phyloP scores from a whole-genome alignment of 2,888 invertebrate species.

The Ganaspis brasiliensis region DNA sequence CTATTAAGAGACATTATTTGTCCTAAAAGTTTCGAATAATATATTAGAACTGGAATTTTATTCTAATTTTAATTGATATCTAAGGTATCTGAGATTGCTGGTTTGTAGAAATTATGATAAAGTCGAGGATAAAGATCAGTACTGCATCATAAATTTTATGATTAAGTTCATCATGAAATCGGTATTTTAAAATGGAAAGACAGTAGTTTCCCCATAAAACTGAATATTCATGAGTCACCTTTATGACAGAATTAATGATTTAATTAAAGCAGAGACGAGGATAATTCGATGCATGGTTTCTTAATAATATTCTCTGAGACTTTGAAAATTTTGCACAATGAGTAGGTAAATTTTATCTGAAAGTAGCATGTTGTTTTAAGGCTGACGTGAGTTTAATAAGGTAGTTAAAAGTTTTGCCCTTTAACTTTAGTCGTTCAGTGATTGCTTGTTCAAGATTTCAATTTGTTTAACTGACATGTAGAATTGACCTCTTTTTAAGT shows the following conservation, averaged over 20 bases:
- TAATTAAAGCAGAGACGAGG: conserved; percentile 4
- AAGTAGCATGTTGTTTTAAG: conserved; percentile 9
- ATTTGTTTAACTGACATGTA: conserved; percentile 1
- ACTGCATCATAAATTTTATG: too few relatives aligned
- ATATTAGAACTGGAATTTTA: too few relatives aligned
- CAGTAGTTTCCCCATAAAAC: background rate
- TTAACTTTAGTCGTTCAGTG: background rate
- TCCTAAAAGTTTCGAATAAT: too few relatives aligned
- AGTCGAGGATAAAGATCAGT: background rate
- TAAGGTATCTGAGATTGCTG: too few relatives aligned
- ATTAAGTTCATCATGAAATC: background rate
- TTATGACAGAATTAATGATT: conserved; percentile 17
- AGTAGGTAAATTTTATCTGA: background rate
- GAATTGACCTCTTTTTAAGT: too few relatives aligned
- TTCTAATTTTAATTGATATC: too few relatives aligned
- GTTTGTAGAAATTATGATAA: too few relatives aligned
- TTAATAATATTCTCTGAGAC: background rate
- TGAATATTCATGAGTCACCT: conserved; percentile 11
- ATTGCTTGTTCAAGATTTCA: background rate
- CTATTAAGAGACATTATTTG: too few relatives aligned
- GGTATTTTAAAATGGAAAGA: background rate
- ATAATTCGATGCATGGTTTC: background rate
- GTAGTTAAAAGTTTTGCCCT: background rate
- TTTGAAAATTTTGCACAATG: conserved; percentile 1
- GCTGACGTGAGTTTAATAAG: conserved; percentile 14